phyloP scores from a whole-genome alignment of 1,140 invertebrate genomes.

The Drepana arcuata region DNA sequence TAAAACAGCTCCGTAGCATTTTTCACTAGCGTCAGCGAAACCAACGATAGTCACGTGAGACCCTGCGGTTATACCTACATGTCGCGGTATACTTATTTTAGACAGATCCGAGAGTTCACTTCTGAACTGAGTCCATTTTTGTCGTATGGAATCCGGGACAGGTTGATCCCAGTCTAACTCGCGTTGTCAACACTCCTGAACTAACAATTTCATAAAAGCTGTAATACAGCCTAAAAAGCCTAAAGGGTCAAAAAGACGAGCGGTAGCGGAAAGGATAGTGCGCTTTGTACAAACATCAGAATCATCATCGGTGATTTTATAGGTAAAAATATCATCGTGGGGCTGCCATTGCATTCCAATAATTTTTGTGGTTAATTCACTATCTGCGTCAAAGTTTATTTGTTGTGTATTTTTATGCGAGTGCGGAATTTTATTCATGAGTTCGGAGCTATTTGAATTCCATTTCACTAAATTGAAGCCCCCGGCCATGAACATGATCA shows the following conservation, averaged over 20 bases:
- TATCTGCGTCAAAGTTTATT: neutral
- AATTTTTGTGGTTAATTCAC: constrained; percentile 2
- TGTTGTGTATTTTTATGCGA: neutral
- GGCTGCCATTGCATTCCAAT: constrained; percentile 7
- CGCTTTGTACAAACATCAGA: constrained; percentile 5
- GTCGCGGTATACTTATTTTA: neutral
- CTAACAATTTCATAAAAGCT: constrained; percentile 2
- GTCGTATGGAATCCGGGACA: neutral
- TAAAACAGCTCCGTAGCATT: neutral
- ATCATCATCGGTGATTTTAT: neutral
- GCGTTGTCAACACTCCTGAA: constrained; percentile 5
- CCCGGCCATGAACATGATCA: constrained; percentile 3
- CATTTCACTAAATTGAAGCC: constrained; percentile 10
- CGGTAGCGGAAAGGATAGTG: constrained; percentile 2
- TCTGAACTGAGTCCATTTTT: neutral
- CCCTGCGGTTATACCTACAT: neutral
- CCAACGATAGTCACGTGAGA: neutral
- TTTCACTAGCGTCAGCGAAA: constrained; percentile 1
- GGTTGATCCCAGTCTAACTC: constrained; percentile 5
- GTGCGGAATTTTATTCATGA: neutral
- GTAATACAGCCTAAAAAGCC: constrained; percentile 2
- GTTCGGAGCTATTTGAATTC: neutral
- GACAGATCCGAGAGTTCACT: neutral
- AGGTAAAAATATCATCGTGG: constrained; percentile 1
- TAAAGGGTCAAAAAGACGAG: constrained; percentile 4